Evolutionary conservation across 2,113 vertebrate species (phyloP).

Genomic region (Abramis brama): DNA sequence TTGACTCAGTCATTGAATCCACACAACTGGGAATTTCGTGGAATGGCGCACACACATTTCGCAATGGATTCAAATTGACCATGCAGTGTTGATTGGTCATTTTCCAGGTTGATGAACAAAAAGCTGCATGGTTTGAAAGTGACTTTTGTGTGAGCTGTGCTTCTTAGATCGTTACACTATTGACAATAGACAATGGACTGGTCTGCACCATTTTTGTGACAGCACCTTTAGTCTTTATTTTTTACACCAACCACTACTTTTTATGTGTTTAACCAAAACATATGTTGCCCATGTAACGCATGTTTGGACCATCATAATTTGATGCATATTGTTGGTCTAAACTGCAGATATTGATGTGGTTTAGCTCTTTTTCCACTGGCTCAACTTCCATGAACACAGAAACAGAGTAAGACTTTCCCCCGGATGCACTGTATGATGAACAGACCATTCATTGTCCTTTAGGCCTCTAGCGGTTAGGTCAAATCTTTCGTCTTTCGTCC

Average conservation of each 20-base stretch:
- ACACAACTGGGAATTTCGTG: not conserved
- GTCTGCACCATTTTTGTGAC: not conserved
- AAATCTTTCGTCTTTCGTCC: not conserved
- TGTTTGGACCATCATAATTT: not conserved
- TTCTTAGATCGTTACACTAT: not conserved
- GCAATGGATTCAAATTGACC: no score
- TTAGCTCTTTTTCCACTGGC: not conserved
- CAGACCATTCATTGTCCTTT: conserved; percentile 16
- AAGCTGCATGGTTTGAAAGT: no score
- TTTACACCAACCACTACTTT: not conserved
- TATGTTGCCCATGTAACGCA: not conserved
- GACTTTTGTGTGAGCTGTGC: no score
- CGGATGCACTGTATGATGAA: not conserved
- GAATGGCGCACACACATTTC: no score
- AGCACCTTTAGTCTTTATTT: not conserved
- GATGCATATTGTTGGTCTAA: not conserved
- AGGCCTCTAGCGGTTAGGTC: not conserved
- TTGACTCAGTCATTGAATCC: not conserved
- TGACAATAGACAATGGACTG: not conserved
- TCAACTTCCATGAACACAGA: conserved; percentile 4
- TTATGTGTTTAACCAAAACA: not conserved
- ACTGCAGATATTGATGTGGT: not conserved
- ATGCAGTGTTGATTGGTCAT: no score
- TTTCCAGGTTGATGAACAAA: no score
- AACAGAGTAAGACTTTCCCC: not conserved